Evolutionary conservation across 2,888 invertebrate genomes (phyloP).

Genomic region (Malachius bipustulatus): DNA sequence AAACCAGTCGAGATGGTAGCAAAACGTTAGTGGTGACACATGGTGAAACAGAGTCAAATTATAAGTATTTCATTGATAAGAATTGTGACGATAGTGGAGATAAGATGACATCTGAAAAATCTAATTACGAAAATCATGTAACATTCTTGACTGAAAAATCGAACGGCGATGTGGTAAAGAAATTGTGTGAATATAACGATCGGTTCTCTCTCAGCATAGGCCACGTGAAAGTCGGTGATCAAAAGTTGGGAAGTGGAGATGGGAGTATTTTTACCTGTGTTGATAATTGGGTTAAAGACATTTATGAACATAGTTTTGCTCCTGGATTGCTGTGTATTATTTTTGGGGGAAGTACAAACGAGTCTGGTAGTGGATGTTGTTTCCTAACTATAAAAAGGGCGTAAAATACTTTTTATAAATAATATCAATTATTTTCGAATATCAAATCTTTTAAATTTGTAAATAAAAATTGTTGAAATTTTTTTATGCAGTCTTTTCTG

Average conservation of each 20-base stretch:
- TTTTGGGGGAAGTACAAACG: conserved; percentile 47
- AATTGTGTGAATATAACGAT: conserved; percentile 29
- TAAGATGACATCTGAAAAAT: too few species aligned
- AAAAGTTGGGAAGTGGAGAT: conserved; percentile 36
- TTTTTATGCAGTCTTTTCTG: too few species aligned
- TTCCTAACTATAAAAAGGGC: too few species aligned
- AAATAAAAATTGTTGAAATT: too few species aligned
- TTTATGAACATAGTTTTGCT: conserved; percentile 48
- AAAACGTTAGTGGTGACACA: conserved; percentile 45
- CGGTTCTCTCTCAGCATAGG: conserved; percentile 51
- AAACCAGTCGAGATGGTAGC: conserved; percentile 35
- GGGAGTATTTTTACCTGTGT: conserved; percentile 34
- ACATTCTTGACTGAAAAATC: conserved; percentile 41
- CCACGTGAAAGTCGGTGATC: conserved; percentile 46
- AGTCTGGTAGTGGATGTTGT: conserved; percentile 34
- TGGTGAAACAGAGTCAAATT: conserved; percentile 47
- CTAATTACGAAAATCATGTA: too few species aligned
- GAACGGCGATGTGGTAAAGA: conserved; percentile 27
- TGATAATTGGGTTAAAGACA: conserved; percentile 47
- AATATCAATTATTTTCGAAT: too few species aligned
- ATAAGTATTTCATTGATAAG: conserved; percentile 49
- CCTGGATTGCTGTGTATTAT: conserved; percentile 56
- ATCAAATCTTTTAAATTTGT: too few species aligned
- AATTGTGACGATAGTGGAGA: conserved; percentile 33
- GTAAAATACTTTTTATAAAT: too few species aligned